These are phyloP conservation scores for Chaunax sp. DNA, from an alignment of 2,797 vertebrate genomes.

Conservation along the genomic window DNA sequence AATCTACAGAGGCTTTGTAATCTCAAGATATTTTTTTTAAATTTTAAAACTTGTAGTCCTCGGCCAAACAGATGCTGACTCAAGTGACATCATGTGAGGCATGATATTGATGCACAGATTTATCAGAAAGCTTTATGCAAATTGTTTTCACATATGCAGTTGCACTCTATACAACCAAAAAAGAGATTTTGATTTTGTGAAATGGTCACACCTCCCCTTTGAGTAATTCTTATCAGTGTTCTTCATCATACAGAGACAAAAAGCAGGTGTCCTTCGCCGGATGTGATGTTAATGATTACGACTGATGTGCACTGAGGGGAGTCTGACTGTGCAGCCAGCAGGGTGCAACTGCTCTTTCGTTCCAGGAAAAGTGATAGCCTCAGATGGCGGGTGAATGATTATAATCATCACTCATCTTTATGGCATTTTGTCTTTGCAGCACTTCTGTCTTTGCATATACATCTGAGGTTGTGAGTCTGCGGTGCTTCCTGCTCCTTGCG, in stretches of 20 bases:
- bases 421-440: slow-evolving; percentile 13
- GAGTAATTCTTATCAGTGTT: too few relatives aligned
- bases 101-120: not conserved
- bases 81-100: not conserved
- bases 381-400: not conserved
- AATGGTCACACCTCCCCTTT: too few relatives aligned
- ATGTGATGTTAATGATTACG: too few relatives aligned
- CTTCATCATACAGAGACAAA: too few relatives aligned
- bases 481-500: not conserved
- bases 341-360: not conserved
- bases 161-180: too few relatives aligned
- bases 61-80: not conserved
- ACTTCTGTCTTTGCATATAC: slow-evolving; percentile 23
- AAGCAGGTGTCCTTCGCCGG: too few relatives aligned
- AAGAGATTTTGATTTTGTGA: too few relatives aligned
- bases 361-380: not conserved
- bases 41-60: not conserved
- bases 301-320: slow-evolving; percentile 2
- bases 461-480: not conserved
- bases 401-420: not conserved
- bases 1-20: too few relatives aligned
- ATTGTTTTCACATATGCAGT: too few relatives aligned
- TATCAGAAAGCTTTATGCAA: too few relatives aligned
- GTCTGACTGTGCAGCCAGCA: not conserved
- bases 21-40: too few relatives aligned